A percentile compares a stretch with the other conserved stretches of the same genome.
Evolutionary conservation across 2,113 vertebrate species (phyloP).

Genomic region (Meriones unguiculatus): DNA sequence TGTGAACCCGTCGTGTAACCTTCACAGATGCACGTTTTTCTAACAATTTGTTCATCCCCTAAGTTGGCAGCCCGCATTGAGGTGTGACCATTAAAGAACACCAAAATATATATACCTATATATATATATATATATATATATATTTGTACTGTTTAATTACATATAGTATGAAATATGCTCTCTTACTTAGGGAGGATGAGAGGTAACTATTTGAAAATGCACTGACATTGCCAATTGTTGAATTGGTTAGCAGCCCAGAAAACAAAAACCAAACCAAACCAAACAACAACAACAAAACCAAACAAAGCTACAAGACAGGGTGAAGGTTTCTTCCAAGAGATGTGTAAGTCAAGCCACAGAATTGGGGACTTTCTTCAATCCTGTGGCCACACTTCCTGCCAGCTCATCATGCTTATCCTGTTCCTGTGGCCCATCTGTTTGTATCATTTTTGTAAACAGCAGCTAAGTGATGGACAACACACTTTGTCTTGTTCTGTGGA

Average conservation of each 20-base stretch:
- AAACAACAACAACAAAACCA: not conserved
- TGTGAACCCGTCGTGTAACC: too few relatives aligned
- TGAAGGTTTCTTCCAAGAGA: not conserved
- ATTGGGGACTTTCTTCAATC: not conserved
- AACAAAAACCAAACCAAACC: not conserved
- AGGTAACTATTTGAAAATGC: not conserved
- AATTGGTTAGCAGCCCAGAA: not conserved
- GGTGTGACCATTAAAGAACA: too few relatives aligned
- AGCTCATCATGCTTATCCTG: not conserved
- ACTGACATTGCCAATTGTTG: not conserved
- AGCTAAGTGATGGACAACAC: not conserved
- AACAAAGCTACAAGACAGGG: not conserved
- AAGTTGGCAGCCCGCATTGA: not conserved
- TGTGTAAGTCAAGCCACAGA: too few relatives aligned
- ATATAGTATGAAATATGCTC: not conserved
- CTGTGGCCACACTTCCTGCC: too few relatives aligned
- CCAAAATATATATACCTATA: too few relatives aligned
- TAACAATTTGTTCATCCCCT: too few relatives aligned
- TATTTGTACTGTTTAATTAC: not conserved
- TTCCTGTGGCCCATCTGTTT: not conserved
- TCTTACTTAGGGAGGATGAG: not conserved
- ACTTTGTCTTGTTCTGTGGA: not conserved
- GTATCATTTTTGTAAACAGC: not conserved
- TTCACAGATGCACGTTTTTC: too few relatives aligned
- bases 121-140: too few relatives aligned